Evolutionary conservation across 2,888 invertebrate species (phyloP), one percentile per base, ranked within the genome.

Genomic region (Dromius quadrimaculatus): DNA sequence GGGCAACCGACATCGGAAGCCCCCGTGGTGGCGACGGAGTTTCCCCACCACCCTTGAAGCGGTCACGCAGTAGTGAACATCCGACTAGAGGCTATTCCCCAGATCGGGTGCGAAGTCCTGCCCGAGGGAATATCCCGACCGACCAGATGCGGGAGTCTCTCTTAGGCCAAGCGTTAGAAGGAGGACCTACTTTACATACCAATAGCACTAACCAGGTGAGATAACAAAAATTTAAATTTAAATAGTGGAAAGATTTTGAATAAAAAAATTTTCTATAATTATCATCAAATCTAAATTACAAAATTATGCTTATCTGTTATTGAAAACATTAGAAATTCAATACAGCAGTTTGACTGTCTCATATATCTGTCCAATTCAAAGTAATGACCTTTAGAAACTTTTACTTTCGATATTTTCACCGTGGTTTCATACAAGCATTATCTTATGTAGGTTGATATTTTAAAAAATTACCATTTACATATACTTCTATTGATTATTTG

Each of bases 141-240:
- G 84, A 88, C 76, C 91, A 92, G 78, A 85, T 91, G 76, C 87
- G 88, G 73, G 90, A 90, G 73, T 90, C 92, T 0, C 83, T 93
- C 61, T 85, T 94, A 75, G 89, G 91, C 45, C 93, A 93, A 79
- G 90, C 91, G 2, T 83, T 93, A 74, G 93, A 93, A 81, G 90
- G 88, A 77, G 88, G 89, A 63, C 90, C 89, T 61, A 88, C 87
- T 80, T 85, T 87, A 78, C 88, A 89, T 77, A 86, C 89, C 72
- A 88, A 87, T 79, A 80, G 76, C 62, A 76, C 73, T 65, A 70
- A 70, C 23, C 70, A 70, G 70, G 70, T 70, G n/a, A 17, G 41
- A 9, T 9, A 15, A 15, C 3, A 8, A 8, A 28, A 28, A 28
- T 8, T 28, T 28, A n/a, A n/a, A n/a, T n/a, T n/a, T n/a, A n/a